phyloP scores from a whole-genome alignment of 2,113 vertebrate species.

The Arizona elegans region DNA sequence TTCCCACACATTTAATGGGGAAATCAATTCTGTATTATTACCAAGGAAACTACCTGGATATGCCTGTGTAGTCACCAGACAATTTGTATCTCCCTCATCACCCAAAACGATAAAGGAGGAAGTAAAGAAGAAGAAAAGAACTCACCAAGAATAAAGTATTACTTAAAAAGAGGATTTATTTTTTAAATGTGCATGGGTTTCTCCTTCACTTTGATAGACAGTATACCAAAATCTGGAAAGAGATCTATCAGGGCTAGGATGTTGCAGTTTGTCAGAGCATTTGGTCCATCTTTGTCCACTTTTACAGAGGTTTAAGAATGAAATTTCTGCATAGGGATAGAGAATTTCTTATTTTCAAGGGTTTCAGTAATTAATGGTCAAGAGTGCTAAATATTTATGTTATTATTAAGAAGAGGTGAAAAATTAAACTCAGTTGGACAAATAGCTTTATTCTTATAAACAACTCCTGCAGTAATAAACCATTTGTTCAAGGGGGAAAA shows the following conservation, averaged over 20 bases:
- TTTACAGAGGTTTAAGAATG: too few species aligned
- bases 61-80: neutral
- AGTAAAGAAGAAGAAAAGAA: neutral
- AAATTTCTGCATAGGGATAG: neutral
- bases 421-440: neutral
- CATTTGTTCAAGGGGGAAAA: neutral
- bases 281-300: too few species aligned
- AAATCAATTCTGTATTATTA: neutral
- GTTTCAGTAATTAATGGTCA: neutral
- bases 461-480: constrained; percentile 53
- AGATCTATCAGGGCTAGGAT: neutral
- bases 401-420: neutral
- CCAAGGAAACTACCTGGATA: neutral
- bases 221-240: neutral
- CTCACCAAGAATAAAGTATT: neutral
- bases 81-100: neutral
- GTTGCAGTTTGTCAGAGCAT: too few species aligned
- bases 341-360: neutral
- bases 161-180: neutral
- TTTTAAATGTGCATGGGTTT: neutral
- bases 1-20: neutral
- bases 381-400: neutral
- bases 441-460: constrained; percentile 22
- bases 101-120: neutral
- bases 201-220: neutral